Evolutionary conservation across 2,113 vertebrate genomes (phyloP).

Genomic region (Tichodroma muraria): DNA sequence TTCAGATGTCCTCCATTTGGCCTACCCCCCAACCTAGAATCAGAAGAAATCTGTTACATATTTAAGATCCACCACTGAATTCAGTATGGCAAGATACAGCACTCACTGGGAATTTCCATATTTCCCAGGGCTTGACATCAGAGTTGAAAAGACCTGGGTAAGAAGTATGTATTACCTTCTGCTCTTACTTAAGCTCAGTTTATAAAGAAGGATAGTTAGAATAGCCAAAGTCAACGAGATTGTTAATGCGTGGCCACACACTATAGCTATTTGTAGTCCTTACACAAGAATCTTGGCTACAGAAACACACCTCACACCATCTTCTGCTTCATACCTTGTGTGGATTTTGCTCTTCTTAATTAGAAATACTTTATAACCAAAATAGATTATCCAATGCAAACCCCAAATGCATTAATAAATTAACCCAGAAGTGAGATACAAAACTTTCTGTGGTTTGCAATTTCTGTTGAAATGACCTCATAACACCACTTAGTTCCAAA

Average conservation of each 20-base stretch:
- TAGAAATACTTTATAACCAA: not conserved
- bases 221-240: not conserved
- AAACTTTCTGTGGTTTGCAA: slow-evolving; percentile 2
- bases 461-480: not conserved
- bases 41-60: not conserved
- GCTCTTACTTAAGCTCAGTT: not conserved
- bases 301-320: not conserved
- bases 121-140: not conserved
- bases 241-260: not conserved
- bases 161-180: not conserved
- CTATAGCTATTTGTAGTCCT: not conserved
- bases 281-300: not conserved
- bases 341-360: not conserved
- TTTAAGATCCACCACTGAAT: not conserved
- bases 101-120: fast-evolving
- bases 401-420: not conserved
- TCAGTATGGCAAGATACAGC: not conserved
- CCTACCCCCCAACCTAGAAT: not conserved
- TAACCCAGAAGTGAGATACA: not conserved
- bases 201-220: not conserved
- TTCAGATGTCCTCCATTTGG: not conserved
- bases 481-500: not conserved
- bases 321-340: not conserved
- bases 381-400: not conserved
- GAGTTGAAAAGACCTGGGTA: not conserved